These are phyloP conservation scores for Psilanteris sp. DNA, from an alignment of 1,140 invertebrate genomes.

Conservation along the genomic window DNA sequence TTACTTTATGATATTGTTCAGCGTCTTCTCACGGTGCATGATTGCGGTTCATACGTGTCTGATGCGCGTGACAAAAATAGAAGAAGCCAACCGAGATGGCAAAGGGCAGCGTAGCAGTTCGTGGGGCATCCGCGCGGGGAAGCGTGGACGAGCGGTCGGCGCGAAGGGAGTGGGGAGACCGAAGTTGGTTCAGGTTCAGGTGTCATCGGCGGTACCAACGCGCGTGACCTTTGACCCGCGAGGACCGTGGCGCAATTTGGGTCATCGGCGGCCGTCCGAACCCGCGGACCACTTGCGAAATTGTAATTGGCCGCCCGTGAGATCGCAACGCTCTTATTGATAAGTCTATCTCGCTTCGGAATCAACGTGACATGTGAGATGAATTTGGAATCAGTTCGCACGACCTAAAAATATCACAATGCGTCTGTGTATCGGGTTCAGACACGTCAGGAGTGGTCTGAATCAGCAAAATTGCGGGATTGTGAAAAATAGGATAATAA, in stretches of 20 bases:
- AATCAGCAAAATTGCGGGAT: conserved; percentile 49
- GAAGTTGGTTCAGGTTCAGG: neutral
- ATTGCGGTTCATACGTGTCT: conserved; percentile 42
- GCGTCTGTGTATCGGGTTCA: conserved; percentile 1
- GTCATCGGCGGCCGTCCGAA: no score
- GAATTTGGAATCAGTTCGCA: conserved; percentile 32
- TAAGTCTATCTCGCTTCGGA: no score
- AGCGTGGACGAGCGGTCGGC: neutral
- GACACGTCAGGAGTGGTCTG: conserved; percentile 26
- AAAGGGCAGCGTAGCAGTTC: conserved; percentile 48
- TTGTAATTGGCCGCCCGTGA: no score
- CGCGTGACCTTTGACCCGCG: no score
- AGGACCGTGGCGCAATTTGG: no score
- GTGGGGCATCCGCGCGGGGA: conserved; percentile 10
- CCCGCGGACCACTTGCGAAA: no score
- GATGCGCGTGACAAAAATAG: conserved; percentile 68
- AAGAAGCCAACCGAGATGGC: conserved; percentile 24
- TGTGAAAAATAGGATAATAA: conserved; percentile 54
- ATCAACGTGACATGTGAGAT: no score
- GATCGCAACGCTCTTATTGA: no score
- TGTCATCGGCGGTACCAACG: no score
- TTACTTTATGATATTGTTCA: conserved; percentile 35
- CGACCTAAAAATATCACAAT: conserved; percentile 25
- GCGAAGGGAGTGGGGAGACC: neutral
- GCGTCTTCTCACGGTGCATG: conserved; percentile 42